phyloP scores from a whole-genome alignment of 2,888 invertebrate species.

The Linnaemya tessellans region DNA sequence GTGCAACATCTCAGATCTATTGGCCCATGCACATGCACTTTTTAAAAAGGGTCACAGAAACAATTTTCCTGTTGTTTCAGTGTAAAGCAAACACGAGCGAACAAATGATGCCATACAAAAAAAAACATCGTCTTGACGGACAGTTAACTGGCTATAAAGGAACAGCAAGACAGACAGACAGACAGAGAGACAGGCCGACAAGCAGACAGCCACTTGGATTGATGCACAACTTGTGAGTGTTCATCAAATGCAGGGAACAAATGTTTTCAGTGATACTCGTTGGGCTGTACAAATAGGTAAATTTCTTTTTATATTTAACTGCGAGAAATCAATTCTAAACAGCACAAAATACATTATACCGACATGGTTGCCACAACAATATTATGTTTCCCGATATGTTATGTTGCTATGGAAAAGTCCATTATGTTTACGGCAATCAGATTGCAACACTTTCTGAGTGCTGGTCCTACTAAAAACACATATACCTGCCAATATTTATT shows the following conservation, averaged over 20 bases:
- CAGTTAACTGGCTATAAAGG: neutral
- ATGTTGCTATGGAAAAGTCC: too few relatives aligned
- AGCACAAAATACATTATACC: too few relatives aligned
- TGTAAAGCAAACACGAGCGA: conserved; percentile 19
- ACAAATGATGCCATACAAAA: neutral
- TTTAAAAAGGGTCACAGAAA: conserved; percentile 31
- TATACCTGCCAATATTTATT: too few relatives aligned
- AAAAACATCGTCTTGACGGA: neutral
- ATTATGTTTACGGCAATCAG: too few relatives aligned
- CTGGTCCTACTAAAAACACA: too few relatives aligned
- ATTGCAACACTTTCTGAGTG: too few relatives aligned
- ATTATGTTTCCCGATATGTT: too few relatives aligned
- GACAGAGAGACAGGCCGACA: neutral
- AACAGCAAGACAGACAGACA: neutral
- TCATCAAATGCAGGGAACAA: neutral
- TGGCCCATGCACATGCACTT: neutral
- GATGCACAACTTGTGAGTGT: neutral
- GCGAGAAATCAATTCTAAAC: too few relatives aligned
- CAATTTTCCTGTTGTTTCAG: neutral
- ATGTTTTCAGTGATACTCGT: neutral
- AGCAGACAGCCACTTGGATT: conserved; percentile 6
- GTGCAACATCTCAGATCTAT: conserved; percentile 27
- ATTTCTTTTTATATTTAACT: too few relatives aligned
- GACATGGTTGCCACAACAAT: too few relatives aligned
- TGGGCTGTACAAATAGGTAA: neutral